Base-by-base conservation (phyloP, 2,888 invertebrate genomes). In the Dynastes tityus region DNA sequence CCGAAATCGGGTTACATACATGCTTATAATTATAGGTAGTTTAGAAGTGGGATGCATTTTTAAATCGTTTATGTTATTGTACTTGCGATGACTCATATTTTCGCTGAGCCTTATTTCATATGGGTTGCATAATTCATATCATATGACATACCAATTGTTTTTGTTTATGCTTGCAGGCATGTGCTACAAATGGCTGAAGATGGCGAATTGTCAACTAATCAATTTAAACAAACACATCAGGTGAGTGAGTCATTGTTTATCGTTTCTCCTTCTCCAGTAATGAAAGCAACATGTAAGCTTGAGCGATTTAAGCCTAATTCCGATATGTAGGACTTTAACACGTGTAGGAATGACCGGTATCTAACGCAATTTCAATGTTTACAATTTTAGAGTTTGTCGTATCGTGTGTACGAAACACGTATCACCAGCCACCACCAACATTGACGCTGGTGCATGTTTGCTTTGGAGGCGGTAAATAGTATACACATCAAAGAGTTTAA, bases 181-280 rank as follows among this genome's bases (percentile, higher is more conserved):
- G 73, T 63, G 53, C 78, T 74, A 84, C 86, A 84, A 86, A 87
- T 87, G 87, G 86, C 86, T 85, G 82, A 82, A 81, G 85, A 87
- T 87, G 87, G 84, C 83, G 85, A 85, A 83, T 83, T 82, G 80
- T 80, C 85, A 83, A 84, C 84, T 80, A 82, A 83, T 82, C 83
- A 80, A 68, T 77, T 67, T 68, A 74, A 79, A 68, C 73, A 79
- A 71, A 67, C 74, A 74, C 79, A 77, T 45, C 45, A 45, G 79
- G 79, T 79, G 51, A 77, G 79, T 79, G 32, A 71, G 65, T 68
- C 22, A 77, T 16, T 77, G 73, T 45, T 45, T 45, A 45, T 45
- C 8, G 45, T 45, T 45, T 45, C 0, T 45, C 2, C 8, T 45
- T 45, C 53, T 70, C 55, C 55, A 55, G 6, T 16, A 55, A 55